These are phyloP conservation scores for Botia almorhae DNA, from an alignment of 2,797 vertebrate genomes.

Conservation along the genomic window DNA sequence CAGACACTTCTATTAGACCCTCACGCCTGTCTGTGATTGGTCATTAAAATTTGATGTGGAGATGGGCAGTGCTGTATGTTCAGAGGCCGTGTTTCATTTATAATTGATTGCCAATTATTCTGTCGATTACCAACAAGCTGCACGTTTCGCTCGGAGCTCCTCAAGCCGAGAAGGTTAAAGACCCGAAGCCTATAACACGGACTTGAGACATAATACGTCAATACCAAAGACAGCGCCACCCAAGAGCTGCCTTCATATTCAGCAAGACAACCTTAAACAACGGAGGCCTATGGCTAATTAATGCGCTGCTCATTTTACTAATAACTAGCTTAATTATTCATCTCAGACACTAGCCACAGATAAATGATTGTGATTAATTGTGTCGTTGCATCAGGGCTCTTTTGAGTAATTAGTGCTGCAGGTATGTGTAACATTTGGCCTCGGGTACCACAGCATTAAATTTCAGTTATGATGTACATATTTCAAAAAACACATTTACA, in stretches of 20 bases:
- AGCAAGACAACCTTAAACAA: constrained; percentile 34
- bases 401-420: constrained; percentile 38
- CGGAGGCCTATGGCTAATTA: constrained; percentile 47
- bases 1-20: constrained; percentile 48
- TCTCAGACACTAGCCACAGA: constrained; percentile 49
- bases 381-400: constrained; percentile 37
- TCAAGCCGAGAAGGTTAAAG: constrained; percentile 39
- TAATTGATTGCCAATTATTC: constrained; percentile 61
- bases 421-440: constrained; percentile 35
- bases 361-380: constrained; percentile 51
- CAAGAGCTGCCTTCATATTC: constrained; percentile 31
- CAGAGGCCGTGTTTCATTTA: constrained; percentile 56
- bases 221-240: constrained; percentile 8
- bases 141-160: constrained; percentile 32
- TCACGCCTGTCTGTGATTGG: constrained; percentile 51
- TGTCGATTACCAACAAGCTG: constrained; percentile 50
- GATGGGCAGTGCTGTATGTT: constrained; percentile 48
- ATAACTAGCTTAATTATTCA: constrained; percentile 58
- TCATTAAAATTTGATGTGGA: constrained; percentile 59
- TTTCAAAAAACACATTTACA: not conserved
- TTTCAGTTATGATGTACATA: not conserved
- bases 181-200: constrained; percentile 1
- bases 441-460: not conserved
- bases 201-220: constrained; percentile 23
- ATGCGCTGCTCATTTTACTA: constrained; percentile 56